These are phyloP conservation scores for Peromyscus attwateri DNA, from an alignment of 2,797 vertebrate genomes.

Conservation along the genomic window DNA sequence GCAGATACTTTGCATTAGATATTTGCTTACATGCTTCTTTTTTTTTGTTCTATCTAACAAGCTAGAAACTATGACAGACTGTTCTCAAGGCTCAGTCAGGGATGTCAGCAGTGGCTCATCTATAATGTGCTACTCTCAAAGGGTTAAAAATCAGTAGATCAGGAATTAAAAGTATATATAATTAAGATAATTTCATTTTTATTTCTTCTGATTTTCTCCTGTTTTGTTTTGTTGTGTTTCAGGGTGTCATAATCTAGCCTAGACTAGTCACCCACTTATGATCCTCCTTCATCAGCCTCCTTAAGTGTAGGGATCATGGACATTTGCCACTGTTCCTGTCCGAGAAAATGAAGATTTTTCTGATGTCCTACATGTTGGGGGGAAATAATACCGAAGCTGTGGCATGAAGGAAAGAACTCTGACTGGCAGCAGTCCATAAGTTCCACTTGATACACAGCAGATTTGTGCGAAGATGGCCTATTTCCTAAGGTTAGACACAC, in stretches of 20 bases:
- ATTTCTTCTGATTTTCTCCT: not conserved
- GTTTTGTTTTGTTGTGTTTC: not conserved
- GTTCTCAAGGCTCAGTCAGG: not conserved
- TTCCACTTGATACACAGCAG: not conserved
- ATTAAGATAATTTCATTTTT: not conserved
- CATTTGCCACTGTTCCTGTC: not conserved
- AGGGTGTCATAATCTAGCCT: not conserved
- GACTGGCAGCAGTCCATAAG: not conserved
- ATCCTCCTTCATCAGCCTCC: not conserved
- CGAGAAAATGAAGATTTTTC: constrained; percentile 12
- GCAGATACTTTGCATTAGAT: not conserved
- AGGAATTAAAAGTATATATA: not conserved
- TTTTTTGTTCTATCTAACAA: not conserved
- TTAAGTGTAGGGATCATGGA: too few species aligned
- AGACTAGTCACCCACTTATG: too few species aligned
- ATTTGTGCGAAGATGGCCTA: not conserved
- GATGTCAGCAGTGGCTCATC: not conserved
- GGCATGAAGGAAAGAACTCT: not conserved
- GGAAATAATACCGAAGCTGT: not conserved
- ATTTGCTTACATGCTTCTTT: not conserved
- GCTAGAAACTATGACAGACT: not conserved
- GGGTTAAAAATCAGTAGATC: not conserved
- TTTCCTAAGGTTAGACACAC: not conserved
- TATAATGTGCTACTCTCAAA: not conserved
- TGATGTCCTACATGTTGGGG: not conserved